Conservation (phyloP, 2,888 invertebrate species). For the Lycia hirtaria region DNA sequence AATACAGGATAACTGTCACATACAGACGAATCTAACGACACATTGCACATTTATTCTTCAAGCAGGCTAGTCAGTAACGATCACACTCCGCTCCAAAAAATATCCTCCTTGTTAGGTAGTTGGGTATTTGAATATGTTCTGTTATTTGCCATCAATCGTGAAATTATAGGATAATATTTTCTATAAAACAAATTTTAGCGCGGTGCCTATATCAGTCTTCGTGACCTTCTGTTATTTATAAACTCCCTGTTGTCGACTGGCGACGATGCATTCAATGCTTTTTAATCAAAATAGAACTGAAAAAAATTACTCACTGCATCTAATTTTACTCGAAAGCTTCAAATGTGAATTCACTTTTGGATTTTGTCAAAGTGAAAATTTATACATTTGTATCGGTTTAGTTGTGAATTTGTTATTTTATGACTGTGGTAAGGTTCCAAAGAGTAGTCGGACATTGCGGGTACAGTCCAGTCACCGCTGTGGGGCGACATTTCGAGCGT, state of each 20-base stretch:
- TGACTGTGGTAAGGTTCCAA: constrained; percentile 11
- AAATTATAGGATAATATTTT: background rate
- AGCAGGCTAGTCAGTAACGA: too few relatives aligned
- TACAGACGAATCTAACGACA: too few relatives aligned
- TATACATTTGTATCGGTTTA: background rate
- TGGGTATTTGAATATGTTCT: too few relatives aligned
- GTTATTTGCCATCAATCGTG: too few relatives aligned
- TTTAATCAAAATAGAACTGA: constrained; percentile 34
- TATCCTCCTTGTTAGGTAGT: too few relatives aligned
- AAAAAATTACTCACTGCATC: constrained; percentile 42
- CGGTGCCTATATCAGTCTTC: background rate
- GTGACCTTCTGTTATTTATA: constrained; percentile 22
- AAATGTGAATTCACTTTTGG: background rate
- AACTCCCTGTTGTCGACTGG: constrained; percentile 20
- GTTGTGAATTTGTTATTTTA: background rate
- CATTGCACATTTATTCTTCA: too few relatives aligned
- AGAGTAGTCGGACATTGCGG: constrained; percentile 1
- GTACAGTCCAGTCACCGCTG: constrained; percentile 31
- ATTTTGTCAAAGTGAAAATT: constrained; percentile 10
- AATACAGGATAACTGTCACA: too few relatives aligned
- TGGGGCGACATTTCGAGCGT: constrained; percentile 60
- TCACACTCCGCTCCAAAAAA: too few relatives aligned
- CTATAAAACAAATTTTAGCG: background rate
- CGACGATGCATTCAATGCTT: constrained; percentile 18
- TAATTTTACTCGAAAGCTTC: constrained; percentile 42